Conservation (phyloP, 2,113 vertebrate species). For the Pollimyrus isidori region DNA sequence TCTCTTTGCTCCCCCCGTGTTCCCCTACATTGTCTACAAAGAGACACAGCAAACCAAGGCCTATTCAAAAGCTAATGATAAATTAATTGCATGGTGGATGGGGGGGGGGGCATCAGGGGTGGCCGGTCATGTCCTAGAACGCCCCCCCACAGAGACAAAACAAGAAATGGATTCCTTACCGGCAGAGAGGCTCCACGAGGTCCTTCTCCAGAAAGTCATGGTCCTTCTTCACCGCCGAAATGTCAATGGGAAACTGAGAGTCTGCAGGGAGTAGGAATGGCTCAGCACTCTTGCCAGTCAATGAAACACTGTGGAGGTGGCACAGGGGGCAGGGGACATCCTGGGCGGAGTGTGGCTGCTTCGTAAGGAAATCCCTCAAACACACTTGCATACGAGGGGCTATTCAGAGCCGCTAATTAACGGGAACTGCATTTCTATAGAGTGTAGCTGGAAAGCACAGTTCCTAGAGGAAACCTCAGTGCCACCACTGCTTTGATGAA, state of each 20-base stretch:
- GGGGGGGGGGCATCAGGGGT: neutral
- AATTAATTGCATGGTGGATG: neutral
- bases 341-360: neutral
- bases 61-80: neutral
- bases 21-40: neutral
- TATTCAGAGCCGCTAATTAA: neutral
- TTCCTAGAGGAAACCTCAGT: neutral
- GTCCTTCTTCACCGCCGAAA: constrained; percentile 87
- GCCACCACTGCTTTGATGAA: neutral
- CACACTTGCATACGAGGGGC: neutral
- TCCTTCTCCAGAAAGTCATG: constrained; percentile 98
- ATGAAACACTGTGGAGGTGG: neutral
- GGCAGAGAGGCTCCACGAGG: constrained; percentile 93
- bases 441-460: neutral
- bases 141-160: neutral
- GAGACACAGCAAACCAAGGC: neutral
- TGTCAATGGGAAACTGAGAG: constrained; percentile 91
- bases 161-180: constrained; percentile 60
- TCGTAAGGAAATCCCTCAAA: neutral
- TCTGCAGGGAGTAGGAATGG: constrained; percentile 55
- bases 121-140: neutral
- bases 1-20: neutral
- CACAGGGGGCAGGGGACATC: neutral
- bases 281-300: neutral
- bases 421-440: neutral